Conservation (phyloP, 64 coral and sea anemone species). For the Astreopora myriophthalma region DNA sequence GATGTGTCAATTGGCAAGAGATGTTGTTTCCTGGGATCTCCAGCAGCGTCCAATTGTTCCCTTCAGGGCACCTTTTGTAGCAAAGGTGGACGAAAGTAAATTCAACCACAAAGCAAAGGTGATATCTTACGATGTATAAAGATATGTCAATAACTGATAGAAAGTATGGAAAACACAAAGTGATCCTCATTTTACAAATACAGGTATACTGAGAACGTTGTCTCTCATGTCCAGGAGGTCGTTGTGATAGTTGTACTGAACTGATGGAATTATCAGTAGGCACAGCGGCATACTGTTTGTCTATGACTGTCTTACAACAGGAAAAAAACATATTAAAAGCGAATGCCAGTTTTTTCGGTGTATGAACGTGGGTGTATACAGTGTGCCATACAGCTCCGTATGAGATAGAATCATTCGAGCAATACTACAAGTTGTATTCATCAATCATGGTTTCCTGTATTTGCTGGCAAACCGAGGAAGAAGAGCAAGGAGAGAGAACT, state of each 20-base stretch:
- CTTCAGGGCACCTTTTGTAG: conserved; percentile 1
- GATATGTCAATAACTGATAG: not conserved
- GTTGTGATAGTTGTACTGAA: too few species aligned
- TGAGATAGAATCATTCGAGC: not conserved
- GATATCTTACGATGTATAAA: not conserved
- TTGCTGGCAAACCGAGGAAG: conserved; percentile 15
- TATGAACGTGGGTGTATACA: not conserved
- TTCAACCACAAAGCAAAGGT: conserved; percentile 35
- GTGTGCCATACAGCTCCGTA: not conserved
- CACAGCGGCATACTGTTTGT: not conserved
- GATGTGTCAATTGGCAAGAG: conserved; percentile 1
- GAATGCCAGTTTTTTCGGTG: not conserved
- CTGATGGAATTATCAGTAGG: not conserved
- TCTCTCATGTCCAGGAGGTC: not conserved
- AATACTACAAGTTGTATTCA: not conserved
- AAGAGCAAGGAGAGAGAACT: conserved; percentile 7
- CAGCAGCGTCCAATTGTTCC: conserved; percentile 14
- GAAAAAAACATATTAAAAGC: not conserved
- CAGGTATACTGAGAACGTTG: not conserved
- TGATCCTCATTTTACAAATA: not conserved
- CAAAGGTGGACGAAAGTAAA: conserved; percentile 46
- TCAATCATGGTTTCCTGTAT: not conserved
- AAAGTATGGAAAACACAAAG: not conserved
- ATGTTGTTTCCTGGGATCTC: conserved; percentile 12
- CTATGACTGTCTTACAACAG: not conserved